Evolutionary conservation across 2,113 vertebrate genomes (phyloP), one percentile per base, ranked within the genome.

Genomic region (Xiphias gladius): DNA sequence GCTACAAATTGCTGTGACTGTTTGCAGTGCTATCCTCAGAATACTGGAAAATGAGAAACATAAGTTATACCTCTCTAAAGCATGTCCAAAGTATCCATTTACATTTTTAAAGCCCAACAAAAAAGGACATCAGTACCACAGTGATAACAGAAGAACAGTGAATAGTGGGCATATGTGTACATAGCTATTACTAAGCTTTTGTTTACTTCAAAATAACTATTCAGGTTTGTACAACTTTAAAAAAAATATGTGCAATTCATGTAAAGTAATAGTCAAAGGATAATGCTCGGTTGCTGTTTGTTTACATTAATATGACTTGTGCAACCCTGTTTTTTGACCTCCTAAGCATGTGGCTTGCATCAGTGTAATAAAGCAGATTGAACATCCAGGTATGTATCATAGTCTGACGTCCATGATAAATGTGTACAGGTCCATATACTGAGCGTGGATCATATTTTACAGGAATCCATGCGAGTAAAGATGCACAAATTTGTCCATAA

Each of bases 381-480:
- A 86, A 82, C 72, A 57, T 71, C 19, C 46, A 57, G 76, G 46
- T 84, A 46, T 85, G 48, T 86, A 61, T 62, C 66, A 87, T 77
- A 73, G 46, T 87, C 50, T 86, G 57, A 76, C 54, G 63, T 82
- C 73, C 61, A 73, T 89, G 57, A 85, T 80, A 35, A 41, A 85
- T 73, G 77, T 94, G 41, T 84, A 39, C 13, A 37, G 58, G 35
- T 84, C 57, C 28, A 52, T 76, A 26, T 61, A 72, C 14, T 63
- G 35, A 77, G 63, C 80, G 80, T 91, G 86, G 78, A 84, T 73
- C 68, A 74, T 82, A 74, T 87, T 88, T 90, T 88, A 72, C 83
- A 86, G 85, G 77, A 83, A 68, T 91, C 88, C 54, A 77, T 77
- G 59, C 28, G 70, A 94, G 95, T 74, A 94, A 95, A 95, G 75